Evolutionary conservation across 2,797 vertebrate species (phyloP).

Genomic region (Siniperca scherzeri): DNA sequence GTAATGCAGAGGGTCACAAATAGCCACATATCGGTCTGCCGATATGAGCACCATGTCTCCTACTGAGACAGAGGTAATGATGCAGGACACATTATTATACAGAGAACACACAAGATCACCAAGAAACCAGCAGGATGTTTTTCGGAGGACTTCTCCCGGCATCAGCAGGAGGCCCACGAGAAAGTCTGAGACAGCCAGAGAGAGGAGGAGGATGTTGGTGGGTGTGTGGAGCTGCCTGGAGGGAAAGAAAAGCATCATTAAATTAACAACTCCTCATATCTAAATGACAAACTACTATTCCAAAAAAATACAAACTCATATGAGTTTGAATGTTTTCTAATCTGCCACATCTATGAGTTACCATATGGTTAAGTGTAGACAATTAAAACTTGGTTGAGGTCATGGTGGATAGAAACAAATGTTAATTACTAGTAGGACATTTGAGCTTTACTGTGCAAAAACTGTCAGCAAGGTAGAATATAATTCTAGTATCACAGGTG

Average conservation of each 20-base stretch:
- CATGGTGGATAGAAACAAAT: too few species aligned
- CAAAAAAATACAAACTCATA: too few species aligned
- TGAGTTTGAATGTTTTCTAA: too few species aligned
- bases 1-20: slow-evolving; percentile 56
- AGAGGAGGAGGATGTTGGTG: slow-evolving; percentile 61
- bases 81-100: rapidly evolving
- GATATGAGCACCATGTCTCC: slow-evolving; percentile 59
- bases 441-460: too few species aligned
- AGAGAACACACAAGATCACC: slow-evolving; percentile 13
- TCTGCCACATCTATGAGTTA: too few species aligned
- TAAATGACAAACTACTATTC: not conserved
- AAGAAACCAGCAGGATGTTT: slow-evolving; percentile 40
- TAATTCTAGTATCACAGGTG: too few species aligned
- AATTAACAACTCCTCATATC: not conserved
- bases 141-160: not conserved
- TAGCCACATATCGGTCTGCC: slow-evolving; percentile 36
- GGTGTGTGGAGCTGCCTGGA: slow-evolving; percentile 54
- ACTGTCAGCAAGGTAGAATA: too few species aligned
- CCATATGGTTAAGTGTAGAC: too few species aligned
- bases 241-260: not conserved
- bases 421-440: too few species aligned
- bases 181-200: slow-evolving; percentile 55
- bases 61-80: not conserved
- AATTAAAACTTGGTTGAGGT: too few species aligned
- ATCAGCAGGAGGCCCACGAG: slow-evolving; percentile 41